Base-by-base conservation (phyloP, 2,888 invertebrate species). In the Campoletis raptor region DNA sequence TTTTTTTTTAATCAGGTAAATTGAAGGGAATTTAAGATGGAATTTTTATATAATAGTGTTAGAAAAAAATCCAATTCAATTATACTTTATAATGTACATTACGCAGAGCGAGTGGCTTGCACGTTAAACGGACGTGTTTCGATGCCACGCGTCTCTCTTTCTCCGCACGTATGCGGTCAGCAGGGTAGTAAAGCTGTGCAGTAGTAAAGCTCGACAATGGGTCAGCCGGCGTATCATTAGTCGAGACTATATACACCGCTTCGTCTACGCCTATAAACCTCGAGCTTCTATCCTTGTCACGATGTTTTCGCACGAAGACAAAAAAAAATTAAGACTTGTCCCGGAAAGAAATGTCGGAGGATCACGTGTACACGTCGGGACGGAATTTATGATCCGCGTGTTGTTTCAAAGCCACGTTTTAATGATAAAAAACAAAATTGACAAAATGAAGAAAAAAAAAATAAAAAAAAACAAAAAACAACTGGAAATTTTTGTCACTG, bases 201-300 rank as follows among this genome's bases (percentile, higher is more conserved):
- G 86, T 86, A 83, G 83, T 86, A 86, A 80, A 83, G 57, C 83
- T 37, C 82, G 48, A 77, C 69, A 79, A 42, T 85, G 74, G 85
- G 85, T 86, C 85, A 80, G 85, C 74, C 83, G 45, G 61, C 57
- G 54, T 79, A 66, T 70, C 64, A 69, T 82, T 72, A 82, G 48
- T 52, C 74, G 67, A 74, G 69, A 40, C 72, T 67, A 54, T 67
- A 54, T 30, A 12, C 67, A 42, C 52, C n/a, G 37, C 52, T 54
- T 21, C 30, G 30, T 30, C 52, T 24, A 45, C 61, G 61, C 36
- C 42, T 72, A 30, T 52, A 73, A 70, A 81, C 61, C 30, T 40
- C 37, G 24, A 10, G 30, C 21, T 24, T 40, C 37, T 67, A 36
- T 70, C 48, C 73, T 54, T 36, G 81, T 81, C 74, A 15, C 81